phyloP scores from a whole-genome alignment of 1,140 invertebrate species.

The Galleria mellonella region DNA sequence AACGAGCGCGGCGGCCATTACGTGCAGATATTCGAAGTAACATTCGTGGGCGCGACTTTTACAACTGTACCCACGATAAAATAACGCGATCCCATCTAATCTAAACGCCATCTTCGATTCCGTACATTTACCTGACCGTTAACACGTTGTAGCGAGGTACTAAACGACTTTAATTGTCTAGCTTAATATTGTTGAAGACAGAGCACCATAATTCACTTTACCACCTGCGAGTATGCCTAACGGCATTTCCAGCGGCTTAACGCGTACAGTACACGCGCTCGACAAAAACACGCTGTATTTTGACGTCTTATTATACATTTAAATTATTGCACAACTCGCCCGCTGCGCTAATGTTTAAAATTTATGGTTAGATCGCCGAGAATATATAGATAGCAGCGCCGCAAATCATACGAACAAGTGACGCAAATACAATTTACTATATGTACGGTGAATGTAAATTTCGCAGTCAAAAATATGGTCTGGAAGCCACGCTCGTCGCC shows the following conservation, averaged over 20 bases:
- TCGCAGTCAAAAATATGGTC: slow-evolving; percentile 25
- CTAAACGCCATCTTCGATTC: slow-evolving; percentile 4
- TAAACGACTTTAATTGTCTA: slow-evolving; percentile 7
- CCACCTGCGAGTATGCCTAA: slow-evolving; percentile 6
- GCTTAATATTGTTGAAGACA: neutral
- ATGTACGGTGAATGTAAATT: slow-evolving; percentile 6
- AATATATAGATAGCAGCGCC: slow-evolving; percentile 4
- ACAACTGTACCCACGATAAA: neutral
- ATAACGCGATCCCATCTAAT: slow-evolving; percentile 7
- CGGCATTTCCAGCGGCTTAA: neutral
- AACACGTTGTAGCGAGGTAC: slow-evolving; percentile 7
- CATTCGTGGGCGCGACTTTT: slow-evolving; percentile 2
- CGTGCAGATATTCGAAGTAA: no score
- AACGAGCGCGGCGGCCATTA: slow-evolving; percentile 3
- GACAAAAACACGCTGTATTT: slow-evolving; percentile 16
- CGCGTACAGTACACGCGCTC: neutral
- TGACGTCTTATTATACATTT: slow-evolving; percentile 13
- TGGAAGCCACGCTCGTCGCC: neutral
- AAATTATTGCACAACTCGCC: slow-evolving; percentile 11
- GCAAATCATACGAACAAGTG: slow-evolving; percentile 9
- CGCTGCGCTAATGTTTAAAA: slow-evolving; percentile 9
- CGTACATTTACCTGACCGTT: slow-evolving; percentile 3
- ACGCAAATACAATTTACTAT: slow-evolving; percentile 8
- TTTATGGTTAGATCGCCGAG: slow-evolving; percentile 8
- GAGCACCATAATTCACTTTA: slow-evolving; percentile 3